Percentiles rank a stretch among this genome's conserved stretches.
phyloP scores from a whole-genome alignment of 2,113 vertebrate species.

The Pheucticus melanocephalus region DNA sequence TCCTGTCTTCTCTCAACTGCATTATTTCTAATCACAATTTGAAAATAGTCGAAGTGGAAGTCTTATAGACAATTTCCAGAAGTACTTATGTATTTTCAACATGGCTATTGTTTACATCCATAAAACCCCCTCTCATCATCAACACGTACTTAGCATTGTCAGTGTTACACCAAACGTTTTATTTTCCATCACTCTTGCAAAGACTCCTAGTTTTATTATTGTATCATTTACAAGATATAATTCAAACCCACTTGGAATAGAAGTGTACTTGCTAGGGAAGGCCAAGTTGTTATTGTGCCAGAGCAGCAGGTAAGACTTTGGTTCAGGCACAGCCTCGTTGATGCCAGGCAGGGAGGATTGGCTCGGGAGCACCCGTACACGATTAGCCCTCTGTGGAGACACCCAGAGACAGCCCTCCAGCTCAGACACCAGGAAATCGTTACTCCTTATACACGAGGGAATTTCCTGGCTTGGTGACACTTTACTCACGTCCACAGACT shows the following conservation, averaged over 20 bases:
- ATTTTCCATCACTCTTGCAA: background rate
- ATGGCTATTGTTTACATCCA: background rate
- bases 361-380: fast-evolving
- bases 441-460: fast-evolving
- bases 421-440: fast-evolving
- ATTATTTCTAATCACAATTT: background rate
- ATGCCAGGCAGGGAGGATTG: fast-evolving
- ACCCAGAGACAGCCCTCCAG: too few relatives aligned
- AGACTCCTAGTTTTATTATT: background rate
- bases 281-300: fast-evolving
- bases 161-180: fast-evolving
- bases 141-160: background rate
- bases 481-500: background rate
- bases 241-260: background rate
- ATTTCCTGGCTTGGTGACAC: background rate
- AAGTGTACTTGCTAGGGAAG: fast-evolving
- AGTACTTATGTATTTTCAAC: background rate
- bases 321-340: background rate
- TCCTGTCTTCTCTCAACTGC: background rate
- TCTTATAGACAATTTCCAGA: background rate
- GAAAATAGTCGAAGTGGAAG: background rate
- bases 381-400: fast-evolving
- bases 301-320: fast-evolving
- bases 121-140: background rate
- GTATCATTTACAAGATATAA: background rate